Evolutionary conservation across 2,888 invertebrate species (phyloP).

Genomic region (Apodemia duryi): DNA sequence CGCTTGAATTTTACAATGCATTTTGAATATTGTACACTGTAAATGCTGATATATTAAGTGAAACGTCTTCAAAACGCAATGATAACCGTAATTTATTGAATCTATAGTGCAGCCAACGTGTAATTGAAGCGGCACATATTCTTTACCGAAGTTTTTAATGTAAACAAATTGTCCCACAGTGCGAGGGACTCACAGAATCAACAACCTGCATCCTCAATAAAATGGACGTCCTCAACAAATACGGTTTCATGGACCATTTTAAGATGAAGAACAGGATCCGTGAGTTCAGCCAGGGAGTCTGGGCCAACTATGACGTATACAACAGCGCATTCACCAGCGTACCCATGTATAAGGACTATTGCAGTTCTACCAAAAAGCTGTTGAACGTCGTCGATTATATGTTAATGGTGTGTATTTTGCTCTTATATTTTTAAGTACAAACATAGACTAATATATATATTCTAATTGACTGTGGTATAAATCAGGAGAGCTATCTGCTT

Average conservation of each 20-base stretch:
- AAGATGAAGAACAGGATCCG: slow-evolving; percentile 57
- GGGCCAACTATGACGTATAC: slow-evolving; percentile 43
- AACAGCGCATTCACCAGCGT: slow-evolving; percentile 42
- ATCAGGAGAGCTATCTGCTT: no score
- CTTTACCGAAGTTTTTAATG: background rate
- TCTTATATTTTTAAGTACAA: background rate
- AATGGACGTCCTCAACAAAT: slow-evolving; percentile 60
- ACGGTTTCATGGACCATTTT: slow-evolving; percentile 64
- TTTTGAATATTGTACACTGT: no score
- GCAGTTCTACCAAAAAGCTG: slow-evolving; percentile 56
- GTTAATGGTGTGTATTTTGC: slow-evolving; percentile 49
- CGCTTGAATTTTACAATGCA: no score
- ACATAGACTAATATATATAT: background rate
- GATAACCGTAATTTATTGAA: no score
- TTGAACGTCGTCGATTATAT: slow-evolving; percentile 62
- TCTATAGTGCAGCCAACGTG: no score
- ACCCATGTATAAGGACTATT: slow-evolving; percentile 52
- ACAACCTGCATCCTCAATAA: slow-evolving; percentile 53
- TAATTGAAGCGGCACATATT: slow-evolving; percentile 15
- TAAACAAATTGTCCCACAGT: slow-evolving; percentile 41
- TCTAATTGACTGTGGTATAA: background rate
- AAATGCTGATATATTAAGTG: no score
- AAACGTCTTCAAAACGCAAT: no score
- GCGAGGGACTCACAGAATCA: slow-evolving; percentile 47
- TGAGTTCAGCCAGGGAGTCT: slow-evolving; percentile 38